Evolutionary conservation across 2,113 vertebrate genomes (phyloP).

Genomic region (Hydrolagus affinis): DNA sequence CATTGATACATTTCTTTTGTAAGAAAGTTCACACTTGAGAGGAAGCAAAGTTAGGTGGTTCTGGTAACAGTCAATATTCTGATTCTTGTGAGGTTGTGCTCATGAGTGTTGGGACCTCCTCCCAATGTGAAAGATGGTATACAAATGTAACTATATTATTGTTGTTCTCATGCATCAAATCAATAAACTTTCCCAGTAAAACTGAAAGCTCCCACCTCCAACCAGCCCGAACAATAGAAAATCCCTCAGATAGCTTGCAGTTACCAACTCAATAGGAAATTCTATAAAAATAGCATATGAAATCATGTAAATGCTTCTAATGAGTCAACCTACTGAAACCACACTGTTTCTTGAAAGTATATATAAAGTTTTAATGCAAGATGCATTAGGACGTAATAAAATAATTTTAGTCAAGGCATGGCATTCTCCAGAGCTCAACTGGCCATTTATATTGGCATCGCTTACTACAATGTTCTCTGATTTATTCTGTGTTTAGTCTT

Average conservation of each 20-base stretch:
- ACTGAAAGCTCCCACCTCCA: not conserved
- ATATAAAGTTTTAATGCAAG: not conserved
- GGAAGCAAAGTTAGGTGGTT: not conserved
- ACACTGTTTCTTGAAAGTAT: not conserved
- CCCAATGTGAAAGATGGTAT: no score
- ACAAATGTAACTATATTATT: no score
- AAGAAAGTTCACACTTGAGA: not conserved
- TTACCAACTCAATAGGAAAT: not conserved
- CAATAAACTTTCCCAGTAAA: no score
- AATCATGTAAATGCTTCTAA: not conserved
- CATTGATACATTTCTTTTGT: not conserved
- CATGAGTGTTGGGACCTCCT: not conserved
- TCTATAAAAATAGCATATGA: not conserved
- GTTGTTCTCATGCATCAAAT: not conserved
- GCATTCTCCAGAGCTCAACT: not conserved
- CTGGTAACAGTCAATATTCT: constrained; percentile 17
- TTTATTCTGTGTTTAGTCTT: not conserved
- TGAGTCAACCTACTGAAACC: not conserved
- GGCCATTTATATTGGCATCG: not conserved
- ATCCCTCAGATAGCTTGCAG: not conserved
- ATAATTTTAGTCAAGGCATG: not conserved
- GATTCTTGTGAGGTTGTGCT: not conserved
- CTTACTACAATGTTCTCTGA: not conserved
- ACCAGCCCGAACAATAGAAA: not conserved
- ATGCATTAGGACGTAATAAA: not conserved